Percentiles rank a stretch among this genome's conserved stretches.
Evolutionary conservation across 2,113 vertebrate species (phyloP).

Genomic region (Ailuropoda melanoleuca): DNA sequence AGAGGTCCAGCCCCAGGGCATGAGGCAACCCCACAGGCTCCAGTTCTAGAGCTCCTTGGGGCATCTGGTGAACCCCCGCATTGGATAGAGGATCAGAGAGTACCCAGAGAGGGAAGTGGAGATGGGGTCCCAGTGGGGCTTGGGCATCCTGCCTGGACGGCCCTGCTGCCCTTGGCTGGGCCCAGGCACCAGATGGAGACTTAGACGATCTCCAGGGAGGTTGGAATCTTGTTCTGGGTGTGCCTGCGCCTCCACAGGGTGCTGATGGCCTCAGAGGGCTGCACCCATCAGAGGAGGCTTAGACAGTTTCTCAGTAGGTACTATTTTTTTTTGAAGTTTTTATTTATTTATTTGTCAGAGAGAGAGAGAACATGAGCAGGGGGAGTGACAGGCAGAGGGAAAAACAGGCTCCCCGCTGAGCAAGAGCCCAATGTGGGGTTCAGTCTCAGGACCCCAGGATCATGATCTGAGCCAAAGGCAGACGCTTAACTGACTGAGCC

Average conservation of each 20-base stretch:
- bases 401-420: too few species aligned
- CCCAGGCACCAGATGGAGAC: background rate
- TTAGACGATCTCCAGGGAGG: background rate
- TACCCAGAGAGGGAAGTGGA: background rate
- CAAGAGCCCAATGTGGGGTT: too few species aligned
- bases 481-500: too few species aligned
- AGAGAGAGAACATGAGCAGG: too few species aligned
- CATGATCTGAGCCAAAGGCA: too few species aligned
- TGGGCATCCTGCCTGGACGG: background rate
- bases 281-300: background rate
- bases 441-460: too few species aligned
- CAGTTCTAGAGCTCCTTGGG: background rate
- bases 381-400: too few species aligned
- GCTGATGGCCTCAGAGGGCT: accelerated
- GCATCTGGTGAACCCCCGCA: background rate
- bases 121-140: background rate
- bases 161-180: too few species aligned
- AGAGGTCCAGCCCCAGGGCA: background rate
- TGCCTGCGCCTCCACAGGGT: background rate
- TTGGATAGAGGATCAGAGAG: background rate
- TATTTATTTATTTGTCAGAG: too few species aligned
- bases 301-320: background rate
- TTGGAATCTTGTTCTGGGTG: background rate
- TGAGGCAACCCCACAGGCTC: background rate
- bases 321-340: background rate